Conservation (phyloP, 2,113 vertebrate genomes). For the Muntiacus muntjak region DNA sequence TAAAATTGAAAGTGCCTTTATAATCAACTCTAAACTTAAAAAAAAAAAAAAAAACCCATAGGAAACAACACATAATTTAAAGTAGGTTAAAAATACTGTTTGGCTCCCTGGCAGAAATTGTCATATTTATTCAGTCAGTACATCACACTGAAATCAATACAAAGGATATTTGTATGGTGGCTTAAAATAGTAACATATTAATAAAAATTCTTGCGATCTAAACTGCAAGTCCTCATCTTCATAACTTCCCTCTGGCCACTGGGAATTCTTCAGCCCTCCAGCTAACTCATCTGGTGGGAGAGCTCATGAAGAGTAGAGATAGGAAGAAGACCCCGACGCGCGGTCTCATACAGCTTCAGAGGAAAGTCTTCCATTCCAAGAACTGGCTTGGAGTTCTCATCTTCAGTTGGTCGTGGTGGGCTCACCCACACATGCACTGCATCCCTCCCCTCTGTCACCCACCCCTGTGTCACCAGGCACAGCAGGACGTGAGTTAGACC, state of each 20-base stretch:
- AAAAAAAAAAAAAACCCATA: conserved; percentile 63
- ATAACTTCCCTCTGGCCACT: background rate
- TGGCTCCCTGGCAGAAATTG: conserved; percentile 67
- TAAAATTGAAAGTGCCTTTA: conserved; percentile 67
- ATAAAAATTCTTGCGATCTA: conserved; percentile 52
- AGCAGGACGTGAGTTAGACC: accelerated
- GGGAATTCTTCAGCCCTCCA: background rate
- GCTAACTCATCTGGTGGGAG: background rate
- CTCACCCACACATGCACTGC: background rate
- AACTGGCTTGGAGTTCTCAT: background rate
- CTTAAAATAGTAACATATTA: conserved; percentile 69
- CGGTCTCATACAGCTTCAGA: background rate
- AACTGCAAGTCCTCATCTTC: conserved; percentile 33
- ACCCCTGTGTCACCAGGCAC: too few species aligned
- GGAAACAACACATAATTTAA: conserved; percentile 78
- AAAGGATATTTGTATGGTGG: conserved; percentile 66
- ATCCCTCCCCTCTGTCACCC: background rate
- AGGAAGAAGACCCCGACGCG: background rate
- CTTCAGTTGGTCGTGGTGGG: background rate
- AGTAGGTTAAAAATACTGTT: conserved; percentile 76
- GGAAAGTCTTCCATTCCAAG: background rate
- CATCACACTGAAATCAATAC: conserved; percentile 72
- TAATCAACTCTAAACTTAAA: conserved; percentile 71
- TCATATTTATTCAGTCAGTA: conserved; percentile 69
- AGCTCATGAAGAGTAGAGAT: background rate